Evolutionary conservation across 2,888 invertebrate genomes (phyloP).

Genomic region (Folsomia manolachei): DNA sequence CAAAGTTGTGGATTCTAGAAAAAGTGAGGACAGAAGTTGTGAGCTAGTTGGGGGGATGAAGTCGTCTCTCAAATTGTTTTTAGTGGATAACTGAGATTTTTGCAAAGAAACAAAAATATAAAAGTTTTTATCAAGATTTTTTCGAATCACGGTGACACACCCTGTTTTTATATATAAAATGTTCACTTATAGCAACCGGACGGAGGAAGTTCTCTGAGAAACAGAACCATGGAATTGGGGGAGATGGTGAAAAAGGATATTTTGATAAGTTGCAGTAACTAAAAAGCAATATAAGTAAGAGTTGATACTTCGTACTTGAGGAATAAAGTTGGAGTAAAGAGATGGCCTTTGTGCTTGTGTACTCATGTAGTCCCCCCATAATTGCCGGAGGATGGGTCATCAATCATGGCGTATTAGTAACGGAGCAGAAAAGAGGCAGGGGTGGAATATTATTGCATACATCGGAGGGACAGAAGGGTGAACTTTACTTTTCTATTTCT

Average conservation of each 20-base stretch:
- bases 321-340: not conserved
- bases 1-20: too few species aligned
- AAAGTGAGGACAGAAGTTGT: too few species aligned
- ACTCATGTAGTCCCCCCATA: constrained; percentile 24
- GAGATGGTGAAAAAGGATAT: not conserved
- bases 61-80: too few species aligned
- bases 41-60: too few species aligned
- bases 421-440: constrained; percentile 23
- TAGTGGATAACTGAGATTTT: too few species aligned
- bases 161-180: too few species aligned
- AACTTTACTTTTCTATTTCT: constrained; percentile 12
- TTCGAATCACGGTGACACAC: too few species aligned
- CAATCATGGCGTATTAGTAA: constrained; percentile 43
- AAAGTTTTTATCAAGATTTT: too few species aligned
- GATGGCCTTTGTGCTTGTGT: constrained; percentile 20
- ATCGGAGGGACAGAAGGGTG: constrained; percentile 16
- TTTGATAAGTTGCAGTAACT: constrained; percentile 7
- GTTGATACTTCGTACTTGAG: not conserved
- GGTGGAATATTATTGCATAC: constrained; percentile 2
- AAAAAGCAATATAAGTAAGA: too few species aligned
- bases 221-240: too few species aligned
- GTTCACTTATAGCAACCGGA: not conserved
- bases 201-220: not conserved
- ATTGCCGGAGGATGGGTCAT: constrained; percentile 39
- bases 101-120: too few species aligned